Conservation (phyloP, 2,888 invertebrate genomes). For the Rhamnusium bicolor region DNA sequence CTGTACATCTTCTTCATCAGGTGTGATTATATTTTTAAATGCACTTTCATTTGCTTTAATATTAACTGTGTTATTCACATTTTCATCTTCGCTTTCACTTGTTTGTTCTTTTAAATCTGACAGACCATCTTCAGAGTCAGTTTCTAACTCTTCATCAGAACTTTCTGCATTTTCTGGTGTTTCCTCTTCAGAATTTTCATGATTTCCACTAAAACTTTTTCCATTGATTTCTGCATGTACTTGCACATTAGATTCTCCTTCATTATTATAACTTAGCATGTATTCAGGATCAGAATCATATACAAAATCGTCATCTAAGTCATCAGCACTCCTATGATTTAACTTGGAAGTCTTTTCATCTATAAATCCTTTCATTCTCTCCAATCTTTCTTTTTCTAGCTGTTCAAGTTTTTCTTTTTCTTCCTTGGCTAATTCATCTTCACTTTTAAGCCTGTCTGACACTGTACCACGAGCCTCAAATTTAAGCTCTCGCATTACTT, state of each 20-base stretch:
- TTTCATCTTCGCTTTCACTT: slow-evolving; percentile 68
- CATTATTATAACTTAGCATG: slow-evolving; percentile 65
- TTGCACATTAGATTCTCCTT: slow-evolving; percentile 65
- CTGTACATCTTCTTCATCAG: neutral
- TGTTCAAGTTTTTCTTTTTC: slow-evolving; percentile 84
- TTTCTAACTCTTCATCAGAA: slow-evolving; percentile 57
- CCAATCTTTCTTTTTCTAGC: slow-evolving; percentile 83
- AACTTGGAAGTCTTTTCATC: slow-evolving; percentile 69
- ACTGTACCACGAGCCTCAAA: slow-evolving; percentile 88
- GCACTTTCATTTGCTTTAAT: slow-evolving; percentile 33
- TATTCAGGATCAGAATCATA: slow-evolving; percentile 73
- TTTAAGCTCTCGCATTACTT: slow-evolving; percentile 83
- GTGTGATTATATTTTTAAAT: neutral
- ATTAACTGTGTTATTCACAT: slow-evolving; percentile 8
- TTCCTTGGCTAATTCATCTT: slow-evolving; percentile 86
- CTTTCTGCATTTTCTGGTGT: slow-evolving; percentile 54
- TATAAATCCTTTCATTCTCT: slow-evolving; percentile 82
- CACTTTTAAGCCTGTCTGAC: slow-evolving; percentile 86
- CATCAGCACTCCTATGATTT: slow-evolving; percentile 87
- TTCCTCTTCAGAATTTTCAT: slow-evolving; percentile 58
- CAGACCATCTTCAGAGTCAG: slow-evolving; percentile 67
- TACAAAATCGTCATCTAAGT: slow-evolving; percentile 87
- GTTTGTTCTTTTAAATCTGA: slow-evolving; percentile 73
- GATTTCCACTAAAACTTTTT: slow-evolving; percentile 52
- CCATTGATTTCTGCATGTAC: slow-evolving; percentile 65